phyloP scores from a whole-genome alignment of 1,140 invertebrate genomes.

The Gonatopus flavifemur region DNA sequence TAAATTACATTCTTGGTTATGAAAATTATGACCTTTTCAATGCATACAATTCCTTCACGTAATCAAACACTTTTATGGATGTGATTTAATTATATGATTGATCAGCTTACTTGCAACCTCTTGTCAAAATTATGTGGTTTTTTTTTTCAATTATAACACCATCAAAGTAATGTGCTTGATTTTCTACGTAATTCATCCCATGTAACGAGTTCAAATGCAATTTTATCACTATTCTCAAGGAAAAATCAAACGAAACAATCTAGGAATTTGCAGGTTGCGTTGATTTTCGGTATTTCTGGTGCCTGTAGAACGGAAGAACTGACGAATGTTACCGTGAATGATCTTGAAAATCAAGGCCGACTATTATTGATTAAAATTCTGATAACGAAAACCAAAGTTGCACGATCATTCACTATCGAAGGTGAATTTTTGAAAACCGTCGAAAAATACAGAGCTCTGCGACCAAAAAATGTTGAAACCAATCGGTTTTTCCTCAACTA shows the following conservation, averaged over 20 bases:
- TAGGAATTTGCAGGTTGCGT: background rate
- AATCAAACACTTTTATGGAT: too few relatives aligned
- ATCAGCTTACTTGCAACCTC: background rate
- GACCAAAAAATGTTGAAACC: background rate
- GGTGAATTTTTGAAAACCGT: background rate
- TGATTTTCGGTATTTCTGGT: conserved; percentile 4
- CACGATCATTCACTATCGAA: background rate
- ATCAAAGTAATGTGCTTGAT: too few relatives aligned
- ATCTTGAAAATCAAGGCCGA: background rate
- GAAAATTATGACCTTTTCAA: too few relatives aligned
- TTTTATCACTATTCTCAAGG: too few relatives aligned
- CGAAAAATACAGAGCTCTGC: background rate
- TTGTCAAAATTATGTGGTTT: background rate
- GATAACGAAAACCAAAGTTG: background rate
- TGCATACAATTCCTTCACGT: too few relatives aligned
- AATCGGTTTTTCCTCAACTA: conserved; percentile 2
- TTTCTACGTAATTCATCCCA: too few relatives aligned
- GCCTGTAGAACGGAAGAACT: conserved; percentile 1
- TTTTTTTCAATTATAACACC: background rate
- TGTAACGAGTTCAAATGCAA: too few relatives aligned
- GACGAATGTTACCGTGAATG: background rate
- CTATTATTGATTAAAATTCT: conserved; percentile 1
- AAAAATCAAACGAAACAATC: background rate
- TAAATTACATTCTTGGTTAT: background rate
- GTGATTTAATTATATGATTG: too few relatives aligned